Conservation (phyloP, 2,888 invertebrate genomes). For the Plebejus argus region DNA sequence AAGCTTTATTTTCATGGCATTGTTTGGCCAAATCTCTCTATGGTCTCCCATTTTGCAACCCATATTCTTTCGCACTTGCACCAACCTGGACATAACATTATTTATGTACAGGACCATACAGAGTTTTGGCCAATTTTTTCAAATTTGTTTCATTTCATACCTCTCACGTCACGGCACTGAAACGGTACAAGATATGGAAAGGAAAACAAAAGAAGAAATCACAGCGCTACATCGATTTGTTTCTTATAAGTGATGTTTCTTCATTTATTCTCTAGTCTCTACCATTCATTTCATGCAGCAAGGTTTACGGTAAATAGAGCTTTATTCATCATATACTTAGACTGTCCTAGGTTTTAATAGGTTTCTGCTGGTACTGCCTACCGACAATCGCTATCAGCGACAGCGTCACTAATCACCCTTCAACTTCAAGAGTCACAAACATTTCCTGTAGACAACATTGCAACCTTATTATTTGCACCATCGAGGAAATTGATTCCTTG, state of each 20-base stretch:
- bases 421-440: too few species aligned
- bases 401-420: too few species aligned
- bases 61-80: slow-evolving; percentile 31
- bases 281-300: background rate
- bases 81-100: slow-evolving; percentile 28
- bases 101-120: slow-evolving; percentile 54
- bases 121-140: slow-evolving; percentile 75
- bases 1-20: slow-evolving; percentile 58
- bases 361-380: too few species aligned
- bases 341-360: too few species aligned
- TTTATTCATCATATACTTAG: background rate
- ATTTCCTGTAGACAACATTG: too few species aligned
- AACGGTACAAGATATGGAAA: background rate
- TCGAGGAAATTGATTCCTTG: too few species aligned
- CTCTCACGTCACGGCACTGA: background rate
- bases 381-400: too few species aligned
- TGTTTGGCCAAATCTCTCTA: slow-evolving; percentile 77
- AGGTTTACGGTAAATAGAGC: background rate
- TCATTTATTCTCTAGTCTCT: background rate
- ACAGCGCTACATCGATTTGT: background rate
- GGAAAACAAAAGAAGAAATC: background rate
- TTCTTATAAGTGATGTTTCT: background rate
- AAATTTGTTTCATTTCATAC: background rate
- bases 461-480: too few species aligned
- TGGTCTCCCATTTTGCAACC: slow-evolving; percentile 50